Percentiles rank a stretch among this genome's conserved stretches.
These are phyloP conservation scores for Lordiphosa clarofinis DNA, from an alignment of 1,140 invertebrate species.

Conservation along the genomic window DNA sequence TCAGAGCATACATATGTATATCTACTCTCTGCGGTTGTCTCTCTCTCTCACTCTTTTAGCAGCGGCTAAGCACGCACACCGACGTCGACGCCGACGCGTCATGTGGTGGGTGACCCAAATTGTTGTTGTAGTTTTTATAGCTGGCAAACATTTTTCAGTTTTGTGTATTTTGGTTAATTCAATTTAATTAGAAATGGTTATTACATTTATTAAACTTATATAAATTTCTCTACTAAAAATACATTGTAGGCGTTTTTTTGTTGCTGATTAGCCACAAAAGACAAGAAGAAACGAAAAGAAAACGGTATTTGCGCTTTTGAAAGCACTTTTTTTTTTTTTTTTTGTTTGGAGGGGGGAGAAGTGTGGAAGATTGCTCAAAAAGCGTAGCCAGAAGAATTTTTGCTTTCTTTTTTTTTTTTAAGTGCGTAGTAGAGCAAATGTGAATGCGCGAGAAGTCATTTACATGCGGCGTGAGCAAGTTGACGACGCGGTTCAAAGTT, in stretches of 20 bases:
- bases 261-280: slow-evolving; percentile 55
- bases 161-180: slow-evolving; percentile 9
- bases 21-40: slow-evolving; percentile 3
- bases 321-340: slow-evolving; percentile 43
- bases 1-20: slow-evolving; percentile 23
- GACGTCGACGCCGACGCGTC: slow-evolving; percentile 31
- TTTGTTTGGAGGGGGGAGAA: not conserved
- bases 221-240: slow-evolving; percentile 65
- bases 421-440: slow-evolving; percentile 34
- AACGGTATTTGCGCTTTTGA: slow-evolving; percentile 45
- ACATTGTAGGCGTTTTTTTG: slow-evolving; percentile 58
- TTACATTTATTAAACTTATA: slow-evolving; percentile 8
- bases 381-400: slow-evolving; percentile 23
- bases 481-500: slow-evolving; percentile 65
- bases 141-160: slow-evolving; percentile 13
- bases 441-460: slow-evolving; percentile 25
- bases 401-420: slow-evolving; percentile 35
- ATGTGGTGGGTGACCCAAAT: slow-evolving; percentile 48
- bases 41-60: slow-evolving; percentile 1
- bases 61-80: slow-evolving; percentile 11
- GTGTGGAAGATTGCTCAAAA: slow-evolving; percentile 33
- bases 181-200: slow-evolving; percentile 11
- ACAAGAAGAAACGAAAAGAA: slow-evolving; percentile 17
- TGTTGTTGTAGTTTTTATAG: no score
- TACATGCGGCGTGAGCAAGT: slow-evolving; percentile 28